A percentile compares a stretch with the other conserved stretches of the same genome.
Conservation (phyloP, 2,797 vertebrate genomes). For the Leucoraja ocellata region DNA sequence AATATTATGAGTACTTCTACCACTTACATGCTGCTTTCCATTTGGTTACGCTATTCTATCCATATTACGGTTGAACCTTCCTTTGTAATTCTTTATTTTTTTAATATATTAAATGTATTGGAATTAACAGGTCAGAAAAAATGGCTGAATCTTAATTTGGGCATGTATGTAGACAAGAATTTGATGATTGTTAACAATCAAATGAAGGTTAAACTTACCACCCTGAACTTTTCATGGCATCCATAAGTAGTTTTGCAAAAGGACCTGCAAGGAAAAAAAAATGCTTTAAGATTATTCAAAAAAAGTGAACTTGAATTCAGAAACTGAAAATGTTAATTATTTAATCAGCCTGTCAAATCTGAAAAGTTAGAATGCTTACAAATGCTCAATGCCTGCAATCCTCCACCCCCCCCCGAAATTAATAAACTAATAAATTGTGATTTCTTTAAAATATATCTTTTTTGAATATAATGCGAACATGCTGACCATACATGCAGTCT, state of each 20-base stretch:
- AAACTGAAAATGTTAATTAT: not conserved
- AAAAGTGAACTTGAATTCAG: not conserved
- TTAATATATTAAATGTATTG: not conserved
- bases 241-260: constrained; percentile 82
- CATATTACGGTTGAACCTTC: not conserved
- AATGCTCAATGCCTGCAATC: too few species aligned
- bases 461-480: not conserved
- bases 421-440: not conserved
- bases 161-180: not conserved
- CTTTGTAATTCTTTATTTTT: not conserved
- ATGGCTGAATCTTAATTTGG: not conserved
- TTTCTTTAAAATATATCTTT: not conserved
- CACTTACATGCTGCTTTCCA: not conserved
- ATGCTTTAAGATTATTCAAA: not conserved
- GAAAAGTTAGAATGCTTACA: not conserved
- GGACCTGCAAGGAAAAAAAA: constrained; percentile 64
- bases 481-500: not conserved
- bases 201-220: constrained; percentile 65
- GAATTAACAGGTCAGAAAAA: too few species aligned
- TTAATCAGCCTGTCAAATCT: not conserved
- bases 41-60: not conserved
- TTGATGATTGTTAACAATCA: not conserved
- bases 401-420: too few species aligned
- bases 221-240: constrained; percentile 84
- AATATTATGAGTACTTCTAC: not conserved